Conservation (phyloP, 2,113 vertebrate genomes). For the Microcebus jonahi region DNA sequence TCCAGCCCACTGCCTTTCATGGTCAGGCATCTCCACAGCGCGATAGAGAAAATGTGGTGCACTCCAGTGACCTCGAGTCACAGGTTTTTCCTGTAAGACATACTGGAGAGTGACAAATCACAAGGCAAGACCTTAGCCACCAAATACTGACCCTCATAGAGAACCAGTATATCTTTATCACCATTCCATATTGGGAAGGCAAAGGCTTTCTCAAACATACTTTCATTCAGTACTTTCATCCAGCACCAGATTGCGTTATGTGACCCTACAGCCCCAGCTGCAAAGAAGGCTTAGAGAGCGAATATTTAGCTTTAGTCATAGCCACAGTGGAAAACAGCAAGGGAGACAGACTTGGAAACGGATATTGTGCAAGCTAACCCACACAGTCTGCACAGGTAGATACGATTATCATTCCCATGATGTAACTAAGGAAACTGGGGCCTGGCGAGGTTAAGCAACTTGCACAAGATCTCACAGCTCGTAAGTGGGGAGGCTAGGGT, state of each 20-base stretch:
- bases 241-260: neutral
- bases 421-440: neutral
- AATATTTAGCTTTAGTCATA: neutral
- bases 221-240: neutral
- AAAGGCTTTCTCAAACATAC: neutral
- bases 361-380: neutral
- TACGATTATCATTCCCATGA: neutral
- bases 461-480: neutral
- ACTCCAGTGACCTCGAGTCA: neutral
- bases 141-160: neutral
- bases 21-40: neutral
- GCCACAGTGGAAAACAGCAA: neutral
- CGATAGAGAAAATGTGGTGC: rapidly evolving
- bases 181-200: neutral
- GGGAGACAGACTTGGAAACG: neutral
- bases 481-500: neutral
- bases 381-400: neutral
- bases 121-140: neutral
- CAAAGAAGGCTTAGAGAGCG: neutral
- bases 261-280: neutral
- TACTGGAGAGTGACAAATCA: neutral
- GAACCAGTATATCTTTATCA: neutral
- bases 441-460: neutral
- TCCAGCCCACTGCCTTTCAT: neutral
- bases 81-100: neutral